Base-by-base conservation (phyloP, 2,888 invertebrate genomes). In the Perizoma flavofasciatum region DNA sequence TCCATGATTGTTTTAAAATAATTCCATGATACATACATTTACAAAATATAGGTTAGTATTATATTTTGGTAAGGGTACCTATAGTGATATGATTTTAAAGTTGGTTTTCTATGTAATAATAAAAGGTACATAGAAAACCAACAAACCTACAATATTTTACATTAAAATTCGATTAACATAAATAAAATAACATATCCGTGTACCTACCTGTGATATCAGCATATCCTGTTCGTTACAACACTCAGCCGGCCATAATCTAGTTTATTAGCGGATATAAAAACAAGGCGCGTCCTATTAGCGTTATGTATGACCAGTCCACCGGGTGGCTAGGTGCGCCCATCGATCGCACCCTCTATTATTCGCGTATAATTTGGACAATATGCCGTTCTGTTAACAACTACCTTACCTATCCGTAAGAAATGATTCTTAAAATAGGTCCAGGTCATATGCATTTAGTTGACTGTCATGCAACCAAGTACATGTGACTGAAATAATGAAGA, bases 201-300 rank as follows among this genome's bases (percentile, higher is more conserved):
- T 56, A 66, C 61, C 59, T 55, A 59, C 62, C 48, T 37, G 55
- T 53, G 44, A 58, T 65, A n/a, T n/a, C n/a, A n/a, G n/a, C n/a
- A n/a, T n/a, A 64, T 64, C 62, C 49, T 55, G 51, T n/a, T n/a
- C 53, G 50, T 55, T 53, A 64, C 59, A 69, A 71, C 72, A 70
- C 74, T 73, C 71, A 68, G 73, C 65, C 70, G 71, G 70, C 71
- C 65, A 74, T 83, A 82, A 82, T 79, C 76, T 74, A 66, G 81
- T 85, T 84, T 84, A 86, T 83, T 83, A 81, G 78, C 67, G 72
- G 73, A 66, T 69, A 73, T 74, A 77, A 79, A 76, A 71, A 66
- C 68, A 81, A 85, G 86, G 81, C 81, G 69, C 79, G 85, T 72
- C 79, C 82, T 83, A 84, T 80, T 81, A 80, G 73, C 73, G 73